Percentiles rank a stretch among this genome's conserved stretches.
Evolutionary conservation across 2,113 vertebrate genomes (phyloP).

Genomic region (Xyliphius kryptos): DNA sequence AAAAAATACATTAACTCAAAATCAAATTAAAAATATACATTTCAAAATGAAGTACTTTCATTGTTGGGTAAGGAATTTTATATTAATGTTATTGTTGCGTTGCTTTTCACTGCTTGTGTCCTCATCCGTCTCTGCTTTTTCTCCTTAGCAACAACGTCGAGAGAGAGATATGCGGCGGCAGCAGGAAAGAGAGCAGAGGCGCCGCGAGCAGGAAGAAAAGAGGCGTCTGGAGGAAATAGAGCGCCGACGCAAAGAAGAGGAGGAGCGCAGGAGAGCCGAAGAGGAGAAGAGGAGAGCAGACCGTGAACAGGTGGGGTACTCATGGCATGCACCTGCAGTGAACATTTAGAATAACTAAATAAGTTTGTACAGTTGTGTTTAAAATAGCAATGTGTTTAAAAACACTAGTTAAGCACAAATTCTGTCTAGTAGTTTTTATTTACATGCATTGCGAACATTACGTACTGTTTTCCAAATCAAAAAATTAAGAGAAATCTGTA

Average conservation of each 20-base stretch:
- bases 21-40: too few relatives aligned
- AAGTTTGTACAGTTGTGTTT: too few relatives aligned
- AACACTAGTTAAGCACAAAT: too few relatives aligned
- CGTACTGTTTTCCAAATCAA: too few relatives aligned
- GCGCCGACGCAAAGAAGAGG: slow-evolving; percentile 89
- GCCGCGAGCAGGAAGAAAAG: slow-evolving; percentile 94
- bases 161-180: slow-evolving; percentile 93
- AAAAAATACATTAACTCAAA: too few relatives aligned
- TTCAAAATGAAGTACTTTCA: too few relatives aligned
- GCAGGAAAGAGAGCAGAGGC: slow-evolving; percentile 90
- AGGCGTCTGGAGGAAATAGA: slow-evolving; percentile 87
- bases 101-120: not conserved
- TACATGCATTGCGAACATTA: too few relatives aligned
- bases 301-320: slow-evolving; percentile 80
- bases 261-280: slow-evolving; percentile 86
- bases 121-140: slow-evolving; percentile 8
- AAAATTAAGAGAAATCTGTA: too few relatives aligned
- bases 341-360: too few relatives aligned
- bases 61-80: too few relatives aligned
- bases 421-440: too few relatives aligned
- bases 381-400: too few relatives aligned
- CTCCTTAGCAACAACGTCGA: slow-evolving; percentile 85
- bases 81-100: not conserved
- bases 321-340: not conserved
- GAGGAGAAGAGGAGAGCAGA: slow-evolving; percentile 94